Conservation (phyloP, 2,113 vertebrate genomes). For the Pollimyrus isidori region DNA sequence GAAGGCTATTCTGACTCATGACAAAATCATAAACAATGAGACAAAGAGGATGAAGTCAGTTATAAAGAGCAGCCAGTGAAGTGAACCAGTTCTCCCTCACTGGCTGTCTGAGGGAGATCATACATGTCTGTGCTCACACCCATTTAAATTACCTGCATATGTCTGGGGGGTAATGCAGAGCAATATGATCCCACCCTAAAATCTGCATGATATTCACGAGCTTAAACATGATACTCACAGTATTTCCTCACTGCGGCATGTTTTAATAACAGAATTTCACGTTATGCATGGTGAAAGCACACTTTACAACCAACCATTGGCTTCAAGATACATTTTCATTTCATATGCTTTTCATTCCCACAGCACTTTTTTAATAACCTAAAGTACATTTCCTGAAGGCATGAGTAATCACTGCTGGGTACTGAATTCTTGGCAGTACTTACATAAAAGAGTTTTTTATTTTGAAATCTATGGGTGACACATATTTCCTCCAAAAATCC, state of each 20-base stretch:
- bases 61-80: not conserved
- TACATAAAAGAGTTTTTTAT: not conserved
- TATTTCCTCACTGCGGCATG: not conserved
- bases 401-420: not conserved
- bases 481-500: not conserved
- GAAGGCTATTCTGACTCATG: not conserved
- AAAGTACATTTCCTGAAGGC: not conserved
- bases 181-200: not conserved
- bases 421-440: not conserved
- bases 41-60: not conserved
- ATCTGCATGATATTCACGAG: not conserved
- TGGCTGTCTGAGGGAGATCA: not conserved
- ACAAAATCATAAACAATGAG: not conserved
- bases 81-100: not conserved
- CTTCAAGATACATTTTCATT: not conserved
- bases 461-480: not conserved
- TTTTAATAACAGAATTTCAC: not conserved
- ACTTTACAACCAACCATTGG: not conserved
- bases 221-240: not conserved
- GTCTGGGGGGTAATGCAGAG: not conserved
- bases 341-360: not conserved
- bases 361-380: not conserved
- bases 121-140: not conserved
- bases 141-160: not conserved
- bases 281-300: not conserved